A percentile compares a stretch with the other conserved stretches of the same genome.
Evolutionary conservation across 2,113 vertebrate genomes (phyloP).

Genomic region (Lota lota): DNA sequence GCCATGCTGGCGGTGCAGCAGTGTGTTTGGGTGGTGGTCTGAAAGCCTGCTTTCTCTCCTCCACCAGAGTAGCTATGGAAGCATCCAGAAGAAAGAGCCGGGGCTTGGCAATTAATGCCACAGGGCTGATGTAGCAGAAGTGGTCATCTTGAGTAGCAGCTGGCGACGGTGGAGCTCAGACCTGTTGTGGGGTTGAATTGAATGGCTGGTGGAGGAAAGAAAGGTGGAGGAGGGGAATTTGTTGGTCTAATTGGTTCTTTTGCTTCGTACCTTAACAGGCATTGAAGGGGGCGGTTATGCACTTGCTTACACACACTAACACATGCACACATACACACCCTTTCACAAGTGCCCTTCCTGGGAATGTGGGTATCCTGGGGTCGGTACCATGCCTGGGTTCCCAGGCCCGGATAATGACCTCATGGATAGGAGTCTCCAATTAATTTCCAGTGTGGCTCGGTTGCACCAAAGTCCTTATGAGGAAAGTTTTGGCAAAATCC

Average conservation of each 20-base stretch:
- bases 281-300: background rate
- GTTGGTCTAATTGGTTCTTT: conserved; percentile 46
- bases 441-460: conserved; percentile 60
- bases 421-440: conserved; percentile 50
- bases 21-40: conserved; percentile 51
- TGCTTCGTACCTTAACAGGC: conserved; percentile 34
- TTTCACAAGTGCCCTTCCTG: conserved; percentile 36
- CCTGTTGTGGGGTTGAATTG: conserved; percentile 57
- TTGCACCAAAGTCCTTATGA: conserved; percentile 46
- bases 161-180: conserved; percentile 54
- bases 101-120: conserved; percentile 25
- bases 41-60: no score
- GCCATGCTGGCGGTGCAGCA: conserved; percentile 37
- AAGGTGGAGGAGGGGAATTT: conserved; percentile 21
- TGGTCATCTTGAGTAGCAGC: conserved; percentile 63
- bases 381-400: conserved; percentile 45
- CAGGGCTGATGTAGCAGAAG: conserved; percentile 33
- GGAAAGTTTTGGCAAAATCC: conserved; percentile 48
- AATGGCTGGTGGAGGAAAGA: conserved; percentile 55
- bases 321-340: conserved; percentile 8
- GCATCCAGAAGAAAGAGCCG: conserved; percentile 30
- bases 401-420: conserved; percentile 62
- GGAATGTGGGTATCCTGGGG: conserved; percentile 33
- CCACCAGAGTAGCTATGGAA: no score
- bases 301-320: no score